Base-by-base conservation (phyloP, 2,888 invertebrate genomes). In the Allophyes oxyacanthae region DNA sequence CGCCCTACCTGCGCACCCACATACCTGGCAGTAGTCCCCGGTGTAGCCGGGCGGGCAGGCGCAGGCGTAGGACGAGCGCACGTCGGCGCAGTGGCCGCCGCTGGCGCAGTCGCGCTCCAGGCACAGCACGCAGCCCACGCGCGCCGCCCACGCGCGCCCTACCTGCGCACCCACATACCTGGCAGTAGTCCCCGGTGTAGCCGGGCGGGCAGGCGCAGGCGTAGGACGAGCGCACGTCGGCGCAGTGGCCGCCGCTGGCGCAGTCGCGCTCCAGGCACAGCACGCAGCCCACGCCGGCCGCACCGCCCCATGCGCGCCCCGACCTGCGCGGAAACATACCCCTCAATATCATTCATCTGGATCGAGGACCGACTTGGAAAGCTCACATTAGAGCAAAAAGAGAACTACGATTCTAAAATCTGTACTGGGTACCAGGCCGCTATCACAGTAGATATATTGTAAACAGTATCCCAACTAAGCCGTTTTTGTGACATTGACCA, bases 211-310 rank as follows among this genome's bases (percentile, higher is more conserved):
- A 99, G 50, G 96, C 94, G 88, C 98, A 99, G 26, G 95, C 94
- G 89, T 97, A 98, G 43, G 95, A 95, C 64, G 81, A 78, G 79
- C 91, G 86, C 78, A 92, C 87, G 86, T 92, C 92, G 30, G 81
- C 82, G 84, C 94, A 94, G 85, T 84, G 92, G 0, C 91, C 94
- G 72, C 92, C 95, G 86, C 97, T 96, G 75, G 92, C 91, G 88
- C 98, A 98, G 84, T 97, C 96, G 26, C 92, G 89, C 79, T 97
- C 96, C 88, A 97, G 97, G 87, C 98, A 98, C 68, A 98, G 94
- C 72, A 96, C 95, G 90, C 98, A 98, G 38, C 97, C 98, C 75
- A 95, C 94, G 70, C 92, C 94, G 55, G 78, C 82, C 72, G 73
- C 76, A 67, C 78, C 88, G 77, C 84, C 92, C 90, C 89, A 93